These are phyloP conservation scores for Eueides isabella DNA, from an alignment of 1,140 invertebrate species.

Conservation along the genomic window DNA sequence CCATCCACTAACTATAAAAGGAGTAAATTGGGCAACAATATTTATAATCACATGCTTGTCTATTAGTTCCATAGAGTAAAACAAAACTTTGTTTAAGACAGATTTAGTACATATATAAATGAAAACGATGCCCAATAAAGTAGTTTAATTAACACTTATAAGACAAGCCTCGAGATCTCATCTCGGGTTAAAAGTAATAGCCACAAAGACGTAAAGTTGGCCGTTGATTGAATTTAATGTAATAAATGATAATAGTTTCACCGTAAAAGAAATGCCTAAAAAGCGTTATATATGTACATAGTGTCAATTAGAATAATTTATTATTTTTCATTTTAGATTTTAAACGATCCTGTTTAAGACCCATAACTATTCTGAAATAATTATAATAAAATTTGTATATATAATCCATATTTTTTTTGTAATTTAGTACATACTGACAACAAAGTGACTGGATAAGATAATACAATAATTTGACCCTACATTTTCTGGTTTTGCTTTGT, in stretches of 20 bases:
- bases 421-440: too few relatives aligned
- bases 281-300: neutral
- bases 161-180: neutral
- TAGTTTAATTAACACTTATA: neutral
- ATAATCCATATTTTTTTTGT: too few relatives aligned
- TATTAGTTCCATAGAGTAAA: neutral
- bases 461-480: too few relatives aligned
- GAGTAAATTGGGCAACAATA: too few relatives aligned
- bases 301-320: neutral
- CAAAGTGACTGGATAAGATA: too few relatives aligned
- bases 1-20: too few relatives aligned
- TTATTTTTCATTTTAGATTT: neutral
- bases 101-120: neutral
- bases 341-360: neutral
- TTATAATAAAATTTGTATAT: too few relatives aligned
- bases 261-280: neutral
- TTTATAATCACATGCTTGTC: neutral
- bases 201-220: neutral
- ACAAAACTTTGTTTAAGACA: neutral
- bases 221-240: slow-evolving; percentile 11
- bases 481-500: too few relatives aligned
- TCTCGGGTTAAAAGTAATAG: slow-evolving; percentile 5
- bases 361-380: too few relatives aligned
- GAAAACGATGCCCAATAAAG: neutral
- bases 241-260: slow-evolving; percentile 5